A percentile compares a stretch with the other conserved stretches of the same genome.
phyloP scores from a whole-genome alignment of 2,113 vertebrate species.

The Nesoenas mayeri region DNA sequence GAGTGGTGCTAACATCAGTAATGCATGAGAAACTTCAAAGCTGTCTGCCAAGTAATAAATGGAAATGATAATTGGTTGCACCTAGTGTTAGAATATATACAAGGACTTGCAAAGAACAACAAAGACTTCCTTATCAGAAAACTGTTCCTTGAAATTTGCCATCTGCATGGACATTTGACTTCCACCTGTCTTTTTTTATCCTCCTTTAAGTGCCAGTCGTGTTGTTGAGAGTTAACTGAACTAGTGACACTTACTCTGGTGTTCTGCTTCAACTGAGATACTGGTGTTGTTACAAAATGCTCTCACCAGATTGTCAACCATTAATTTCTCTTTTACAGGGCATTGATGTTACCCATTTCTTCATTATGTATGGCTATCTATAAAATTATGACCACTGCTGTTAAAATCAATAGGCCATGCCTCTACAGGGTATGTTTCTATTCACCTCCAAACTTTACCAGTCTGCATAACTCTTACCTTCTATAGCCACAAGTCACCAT shows the following conservation, averaged over 20 bases:
- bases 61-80: neutral
- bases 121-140: neutral
- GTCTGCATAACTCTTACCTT: neutral
- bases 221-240: neutral
- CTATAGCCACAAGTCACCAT: neutral
- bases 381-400: neutral
- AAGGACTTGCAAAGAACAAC: neutral
- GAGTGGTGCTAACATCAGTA: neutral
- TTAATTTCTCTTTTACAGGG: neutral
- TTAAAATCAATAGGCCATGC: neutral
- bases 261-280: neutral
- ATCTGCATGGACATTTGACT: neutral
- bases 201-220: accelerated
- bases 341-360: neutral
- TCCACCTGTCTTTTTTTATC: neutral
- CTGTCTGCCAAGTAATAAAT: neutral
- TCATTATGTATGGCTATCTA: neutral
- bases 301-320: neutral
- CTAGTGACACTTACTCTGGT: neutral
- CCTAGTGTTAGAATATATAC: neutral
- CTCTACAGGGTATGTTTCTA: neutral
- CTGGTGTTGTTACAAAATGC: neutral
- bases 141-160: neutral
- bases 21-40: neutral
- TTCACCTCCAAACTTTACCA: neutral